Percentiles rank a stretch among this genome's conserved stretches.
These are phyloP conservation scores for Struthidea cinerea DNA, from an alignment of 2,113 vertebrate genomes.

Conservation along the genomic window DNA sequence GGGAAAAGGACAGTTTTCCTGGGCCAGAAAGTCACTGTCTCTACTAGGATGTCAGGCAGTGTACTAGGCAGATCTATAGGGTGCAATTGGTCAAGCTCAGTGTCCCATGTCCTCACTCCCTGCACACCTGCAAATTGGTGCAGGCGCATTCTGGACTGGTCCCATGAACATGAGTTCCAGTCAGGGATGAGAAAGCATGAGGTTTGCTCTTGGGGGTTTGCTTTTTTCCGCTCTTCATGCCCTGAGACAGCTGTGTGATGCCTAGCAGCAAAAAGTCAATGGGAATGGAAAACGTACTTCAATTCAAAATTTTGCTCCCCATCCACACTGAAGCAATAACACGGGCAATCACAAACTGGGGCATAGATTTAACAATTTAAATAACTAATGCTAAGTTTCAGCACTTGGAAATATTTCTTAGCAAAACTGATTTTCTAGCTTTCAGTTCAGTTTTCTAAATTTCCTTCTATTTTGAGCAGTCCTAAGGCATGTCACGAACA, in stretches of 20 bases:
- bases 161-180: neutral
- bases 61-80: neutral
- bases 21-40: neutral
- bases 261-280: neutral
- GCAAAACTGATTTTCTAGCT: neutral
- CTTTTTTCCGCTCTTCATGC: accelerated
- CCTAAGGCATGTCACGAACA: neutral
- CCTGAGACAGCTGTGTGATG: accelerated
- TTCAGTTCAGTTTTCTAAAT: neutral
- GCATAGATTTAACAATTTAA: neutral
- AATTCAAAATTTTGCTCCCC: neutral
- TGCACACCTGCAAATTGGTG: neutral
- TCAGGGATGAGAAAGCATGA: neutral
- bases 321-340: neutral
- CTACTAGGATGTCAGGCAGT: neutral
- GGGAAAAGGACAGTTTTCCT: neutral
- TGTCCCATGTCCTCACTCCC: neutral
- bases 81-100: neutral
- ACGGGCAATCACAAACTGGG: neutral
- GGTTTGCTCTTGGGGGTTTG: neutral
- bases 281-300: neutral
- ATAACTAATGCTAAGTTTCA: neutral
- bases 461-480: neutral
- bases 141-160: neutral
- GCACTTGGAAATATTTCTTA: neutral